Evolutionary conservation across 2,797 vertebrate genomes (phyloP), one percentile per base, ranked within the genome.

Genomic region (Eulemur mongoz): DNA sequence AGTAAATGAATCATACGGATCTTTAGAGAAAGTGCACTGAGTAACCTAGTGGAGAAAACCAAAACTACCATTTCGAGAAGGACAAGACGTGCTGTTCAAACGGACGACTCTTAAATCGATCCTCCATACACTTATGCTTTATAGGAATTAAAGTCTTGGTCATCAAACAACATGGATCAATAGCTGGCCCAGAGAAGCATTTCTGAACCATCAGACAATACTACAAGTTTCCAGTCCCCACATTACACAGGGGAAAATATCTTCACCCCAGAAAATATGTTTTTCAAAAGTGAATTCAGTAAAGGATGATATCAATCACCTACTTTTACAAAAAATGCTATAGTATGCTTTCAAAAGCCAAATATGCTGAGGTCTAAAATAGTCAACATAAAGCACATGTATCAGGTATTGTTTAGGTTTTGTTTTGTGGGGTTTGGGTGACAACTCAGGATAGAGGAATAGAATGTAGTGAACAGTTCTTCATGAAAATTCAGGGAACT

Each of bases 101-200:
- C 81, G 81, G 89, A 67, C 5, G 27, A 45, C 59, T 93, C 80
- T 93, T 38, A n/a, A 67, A 95, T 96, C 4, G 67, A 90, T 92
- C 89, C 35, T 89, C 69, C 86, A 45, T 91, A 95, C 20, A 79
- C 78, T 91, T 94, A 95, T 13, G 13, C 50, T 96, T 94, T 95
- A 96, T 63, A 96, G 85, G 83, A 97, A 95, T 89, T 95, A 94
- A 88, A 89, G 69, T 57, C 75, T 94, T 87, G 25, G 67, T 96
- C 95, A 96, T 96, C 97, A 97, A 97, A 96, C 82, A 97, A 76
- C 43, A 35, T 5, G 45, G 83, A 95, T 96, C 94, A 93, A 96
- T 97, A 84, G 54, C 88, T 93, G 90, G 94, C 91, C 87, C 15
- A 12, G 18, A 86, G 69, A 95, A 95, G 79, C 32, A 59, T 94